Base-by-base conservation (phyloP, 92 coral and sea anemone genomes). In the Montipora capitata region DNA sequence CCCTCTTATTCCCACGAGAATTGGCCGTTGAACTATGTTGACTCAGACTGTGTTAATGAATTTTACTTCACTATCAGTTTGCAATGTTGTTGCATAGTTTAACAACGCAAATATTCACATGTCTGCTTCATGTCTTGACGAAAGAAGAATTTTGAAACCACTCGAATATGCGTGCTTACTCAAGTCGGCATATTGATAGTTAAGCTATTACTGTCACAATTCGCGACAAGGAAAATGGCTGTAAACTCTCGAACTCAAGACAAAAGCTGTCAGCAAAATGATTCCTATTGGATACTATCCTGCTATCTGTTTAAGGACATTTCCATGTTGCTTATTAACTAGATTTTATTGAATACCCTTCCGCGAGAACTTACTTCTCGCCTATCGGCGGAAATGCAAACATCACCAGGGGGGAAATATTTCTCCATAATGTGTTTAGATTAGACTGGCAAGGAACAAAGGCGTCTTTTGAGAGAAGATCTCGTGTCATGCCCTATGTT, bases 111-210 rank as follows among this genome's bases (percentile, higher is more conserved):
- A 49, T 67, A 80, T 78, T 44, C 85, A 80, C 15, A 16, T 39
- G 40, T 45, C 56, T 8, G 13, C 14, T 48, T 68, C 40, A 58
- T 5, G 6, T 40, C 85, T 81, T 51, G 77, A 81, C 85, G 85
- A 81, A 56, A 49, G 77, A 81, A 81, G 85, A 81, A 81, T 81
- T 81, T 81, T 12, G 63, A 68, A 65, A 48, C 62, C 84, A 79
- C 84, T 79, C 38, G 5, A 66, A 35, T 3, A 4, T 7, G 9
- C 4, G 59, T 40, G 12, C 20, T 40, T 68, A 40, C 67, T 79
- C 85, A 11, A 68, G 77, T 52, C 77, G 41, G 16, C 44, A n/a
- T 62, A 72, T 72, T 72, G 69, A 71, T 72, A 14, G 40, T 9
- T 42, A 40, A 11, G n/a, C 72, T 78, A 58, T 71, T 71, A 82